Conservation (phyloP, 2,888 invertebrate species). For the Lithophane socia region DNA sequence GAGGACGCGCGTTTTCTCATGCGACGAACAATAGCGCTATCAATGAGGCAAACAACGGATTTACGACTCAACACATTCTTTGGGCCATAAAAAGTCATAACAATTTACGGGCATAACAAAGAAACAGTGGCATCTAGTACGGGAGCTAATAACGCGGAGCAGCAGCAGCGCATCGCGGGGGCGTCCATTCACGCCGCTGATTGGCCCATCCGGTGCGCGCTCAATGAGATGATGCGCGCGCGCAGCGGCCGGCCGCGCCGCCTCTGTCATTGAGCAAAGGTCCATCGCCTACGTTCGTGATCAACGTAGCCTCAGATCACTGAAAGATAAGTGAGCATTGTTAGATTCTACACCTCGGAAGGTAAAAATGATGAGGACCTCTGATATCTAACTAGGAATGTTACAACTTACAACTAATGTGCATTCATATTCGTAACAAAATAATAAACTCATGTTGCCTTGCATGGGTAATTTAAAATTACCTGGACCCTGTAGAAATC, state of each 20-base stretch:
- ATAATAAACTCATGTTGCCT: conserved; percentile 18
- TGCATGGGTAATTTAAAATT: conserved; percentile 35
- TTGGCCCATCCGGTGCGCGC: conserved; percentile 90
- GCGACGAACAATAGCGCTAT: conserved; percentile 79
- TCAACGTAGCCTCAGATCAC: conserved; percentile 75
- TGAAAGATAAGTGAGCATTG: conserved; percentile 74
- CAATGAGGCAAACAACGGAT: conserved; percentile 82
- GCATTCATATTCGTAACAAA: conserved; percentile 20
- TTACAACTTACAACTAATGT: conserved; percentile 36
- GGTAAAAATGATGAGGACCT: conserved; percentile 55
- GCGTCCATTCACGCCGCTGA: conserved; percentile 90
- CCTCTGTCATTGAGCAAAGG: conserved; percentile 89
- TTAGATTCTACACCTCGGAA: conserved; percentile 62
- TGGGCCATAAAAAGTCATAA: conserved; percentile 86
- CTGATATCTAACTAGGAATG: conserved; percentile 46
- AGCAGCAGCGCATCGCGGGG: conserved; percentile 84
- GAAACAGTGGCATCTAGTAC: conserved; percentile 85
- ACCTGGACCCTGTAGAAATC: conserved; percentile 13
- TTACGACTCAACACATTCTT: conserved; percentile 85
- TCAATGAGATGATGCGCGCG: conserved; percentile 90
- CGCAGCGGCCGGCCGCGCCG: conserved; percentile 77
- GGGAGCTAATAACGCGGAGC: conserved; percentile 85
- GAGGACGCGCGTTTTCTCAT: conserved; percentile 72
- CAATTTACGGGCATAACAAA: conserved; percentile 88
- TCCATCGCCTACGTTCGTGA: conserved; percentile 89